These are phyloP conservation scores for Amphilophus citrinellus DNA, from an alignment of 2,113 vertebrate species.

Conservation along the genomic window DNA sequence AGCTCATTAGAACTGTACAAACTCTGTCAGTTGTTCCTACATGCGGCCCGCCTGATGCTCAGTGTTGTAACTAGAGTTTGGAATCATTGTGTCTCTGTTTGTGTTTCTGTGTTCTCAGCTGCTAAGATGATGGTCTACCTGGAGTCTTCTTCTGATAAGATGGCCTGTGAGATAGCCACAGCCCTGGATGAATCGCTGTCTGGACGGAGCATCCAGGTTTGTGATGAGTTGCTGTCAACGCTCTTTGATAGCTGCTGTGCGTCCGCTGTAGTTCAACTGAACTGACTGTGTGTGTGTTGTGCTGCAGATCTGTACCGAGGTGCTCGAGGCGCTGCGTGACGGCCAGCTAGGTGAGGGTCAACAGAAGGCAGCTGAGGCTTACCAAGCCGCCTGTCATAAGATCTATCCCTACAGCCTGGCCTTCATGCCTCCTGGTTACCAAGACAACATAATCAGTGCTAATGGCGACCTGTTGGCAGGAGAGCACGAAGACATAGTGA, in stretches of 20 bases:
- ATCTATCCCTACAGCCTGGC: conserved; percentile 93
- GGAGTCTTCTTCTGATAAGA: conserved; percentile 91
- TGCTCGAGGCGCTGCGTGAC: conserved; percentile 89
- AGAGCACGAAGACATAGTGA: conserved; percentile 91
- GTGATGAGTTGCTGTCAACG: background rate
- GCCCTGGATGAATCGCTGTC: conserved; percentile 90
- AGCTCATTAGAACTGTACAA: background rate
- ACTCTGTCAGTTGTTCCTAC: background rate
- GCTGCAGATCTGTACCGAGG: conserved; percentile 89
- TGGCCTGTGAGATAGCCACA: conserved; percentile 90
- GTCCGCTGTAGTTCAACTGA: background rate
- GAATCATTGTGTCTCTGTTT: background rate
- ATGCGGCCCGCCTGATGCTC: background rate
- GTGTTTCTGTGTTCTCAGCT: conserved; percentile 39
- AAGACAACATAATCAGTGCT: conserved; percentile 90
- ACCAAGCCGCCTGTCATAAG: conserved; percentile 91
- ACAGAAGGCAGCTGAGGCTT: conserved; percentile 88
- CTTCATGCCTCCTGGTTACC: conserved; percentile 95
- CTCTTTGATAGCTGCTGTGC: background rate
- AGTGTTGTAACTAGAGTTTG: background rate
- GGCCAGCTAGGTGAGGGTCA: conserved; percentile 91
- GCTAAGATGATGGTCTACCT: conserved; percentile 98
- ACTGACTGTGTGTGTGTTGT: background rate
- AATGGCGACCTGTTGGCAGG: conserved; percentile 92
- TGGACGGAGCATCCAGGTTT: conserved; percentile 90